phyloP scores from a whole-genome alignment of 2,888 invertebrate species.

The Eubasilissa splendida region DNA sequence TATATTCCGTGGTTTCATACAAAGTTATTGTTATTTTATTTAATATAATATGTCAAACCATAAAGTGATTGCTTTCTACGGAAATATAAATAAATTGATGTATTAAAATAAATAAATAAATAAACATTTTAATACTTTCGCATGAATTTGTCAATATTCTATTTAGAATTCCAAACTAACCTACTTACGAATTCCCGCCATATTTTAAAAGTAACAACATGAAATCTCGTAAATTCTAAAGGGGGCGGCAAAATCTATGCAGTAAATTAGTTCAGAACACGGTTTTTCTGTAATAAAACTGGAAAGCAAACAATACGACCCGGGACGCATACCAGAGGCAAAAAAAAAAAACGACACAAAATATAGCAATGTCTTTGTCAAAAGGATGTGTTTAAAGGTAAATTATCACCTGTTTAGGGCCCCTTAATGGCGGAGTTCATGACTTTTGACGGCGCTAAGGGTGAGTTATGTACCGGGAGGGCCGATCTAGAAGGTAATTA shows the following conservation, averaged over 20 bases:
- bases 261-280: conserved; percentile 33
- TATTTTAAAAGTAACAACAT: conserved; percentile 18
- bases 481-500: conserved; percentile 2
- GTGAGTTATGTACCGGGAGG: conserved; percentile 11
- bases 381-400: conserved; percentile 14
- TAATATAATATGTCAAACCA: no score
- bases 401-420: conserved; percentile 39
- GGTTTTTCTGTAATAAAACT: conserved; percentile 20
- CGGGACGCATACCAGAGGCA: neutral
- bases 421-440: neutral
- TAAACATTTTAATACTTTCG: no score
- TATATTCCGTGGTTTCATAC: no score
- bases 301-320: conserved; percentile 22
- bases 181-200: conserved; percentile 20
- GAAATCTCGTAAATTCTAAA: conserved; percentile 21
- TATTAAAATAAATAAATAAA: no score
- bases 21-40: no score
- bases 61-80: no score
- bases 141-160: neutral
- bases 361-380: conserved; percentile 15
- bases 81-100: no score
- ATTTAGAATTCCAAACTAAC: conserved; percentile 16
- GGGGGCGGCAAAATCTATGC: conserved; percentile 30
- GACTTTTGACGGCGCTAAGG: neutral
- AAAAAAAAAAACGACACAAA: conserved; percentile 18